These are phyloP conservation scores for Boloria euphrosyne DNA, from an alignment of 2,888 invertebrate genomes.

Conservation along the genomic window DNA sequence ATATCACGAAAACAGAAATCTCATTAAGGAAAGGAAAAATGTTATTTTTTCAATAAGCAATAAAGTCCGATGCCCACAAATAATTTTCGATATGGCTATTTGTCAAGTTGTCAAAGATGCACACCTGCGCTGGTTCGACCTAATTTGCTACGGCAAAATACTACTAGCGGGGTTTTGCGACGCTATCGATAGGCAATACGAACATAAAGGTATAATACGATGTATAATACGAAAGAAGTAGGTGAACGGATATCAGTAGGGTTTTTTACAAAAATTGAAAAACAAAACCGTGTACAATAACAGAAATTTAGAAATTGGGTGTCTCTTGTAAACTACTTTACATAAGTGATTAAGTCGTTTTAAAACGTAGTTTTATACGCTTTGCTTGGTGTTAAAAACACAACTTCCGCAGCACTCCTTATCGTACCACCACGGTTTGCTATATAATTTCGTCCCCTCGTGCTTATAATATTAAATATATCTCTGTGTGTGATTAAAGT, in stretches of 20 bases:
- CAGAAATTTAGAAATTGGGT: too few species aligned
- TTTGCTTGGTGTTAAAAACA: not conserved
- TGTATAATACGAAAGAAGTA: too few species aligned
- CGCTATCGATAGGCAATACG: not conserved
- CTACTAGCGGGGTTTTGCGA: not conserved
- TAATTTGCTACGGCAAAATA: constrained; percentile 16
- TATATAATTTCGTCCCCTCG: too few species aligned
- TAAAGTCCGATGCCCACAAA: constrained; percentile 20
- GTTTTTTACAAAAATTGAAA: too few species aligned
- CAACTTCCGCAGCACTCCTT: not conserved
- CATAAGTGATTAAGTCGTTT: too few species aligned
- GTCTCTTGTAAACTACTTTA: too few species aligned
- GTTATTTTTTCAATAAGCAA: constrained; percentile 20
- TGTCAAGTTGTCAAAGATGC: constrained; percentile 22
- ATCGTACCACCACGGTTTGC: too few species aligned
- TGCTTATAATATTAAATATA: too few species aligned
- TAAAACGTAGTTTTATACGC: too few species aligned
- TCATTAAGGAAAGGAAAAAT: constrained; percentile 6
- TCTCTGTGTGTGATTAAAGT: too few species aligned
- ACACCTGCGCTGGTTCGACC: constrained; percentile 14
- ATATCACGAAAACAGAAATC: constrained; percentile 11
- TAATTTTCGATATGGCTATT: constrained; percentile 4
- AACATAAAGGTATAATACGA: not conserved
- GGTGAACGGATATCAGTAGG: too few species aligned
- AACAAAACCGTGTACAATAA: too few species aligned